Conservation (phyloP, 2,888 invertebrate genomes). For the Chesias legatella region DNA sequence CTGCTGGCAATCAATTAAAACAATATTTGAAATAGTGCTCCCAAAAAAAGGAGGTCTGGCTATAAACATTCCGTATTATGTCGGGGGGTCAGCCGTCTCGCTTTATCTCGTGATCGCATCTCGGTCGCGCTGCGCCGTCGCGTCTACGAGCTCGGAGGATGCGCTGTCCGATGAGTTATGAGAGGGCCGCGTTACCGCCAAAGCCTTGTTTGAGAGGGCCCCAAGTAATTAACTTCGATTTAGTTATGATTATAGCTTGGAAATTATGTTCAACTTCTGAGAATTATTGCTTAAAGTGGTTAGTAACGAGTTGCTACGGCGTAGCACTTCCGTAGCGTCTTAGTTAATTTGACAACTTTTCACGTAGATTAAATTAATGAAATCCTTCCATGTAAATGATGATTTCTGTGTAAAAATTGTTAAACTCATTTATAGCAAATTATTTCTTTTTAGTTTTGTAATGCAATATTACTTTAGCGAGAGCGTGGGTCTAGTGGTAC, state of each 20-base stretch:
- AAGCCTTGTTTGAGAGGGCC: constrained; percentile 73
- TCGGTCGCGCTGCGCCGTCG: constrained; percentile 61
- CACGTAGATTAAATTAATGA: too few relatives aligned
- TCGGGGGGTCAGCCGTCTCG: constrained; percentile 37
- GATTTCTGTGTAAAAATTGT: too few relatives aligned
- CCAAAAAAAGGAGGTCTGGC: constrained; percentile 70
- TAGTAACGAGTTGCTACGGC: constrained; percentile 47
- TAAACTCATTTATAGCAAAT: too few relatives aligned
- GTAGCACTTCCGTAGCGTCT: constrained; percentile 25
- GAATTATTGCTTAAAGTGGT: constrained; percentile 25
- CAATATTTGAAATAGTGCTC: constrained; percentile 77
- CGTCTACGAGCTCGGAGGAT: constrained; percentile 69
- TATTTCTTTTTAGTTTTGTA: too few relatives aligned
- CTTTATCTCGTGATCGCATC: constrained; percentile 38
- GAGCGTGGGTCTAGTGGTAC: too few relatives aligned
- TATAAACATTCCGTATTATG: constrained; percentile 71
- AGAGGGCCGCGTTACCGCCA: constrained; percentile 68
- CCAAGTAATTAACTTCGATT: constrained; percentile 75
- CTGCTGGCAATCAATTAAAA: constrained; percentile 78
- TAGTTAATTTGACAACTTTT: background rate
- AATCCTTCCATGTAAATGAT: too few relatives aligned
- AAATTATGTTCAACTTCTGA: constrained; percentile 42
- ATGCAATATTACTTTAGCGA: too few relatives aligned
- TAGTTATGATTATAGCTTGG: constrained; percentile 64
- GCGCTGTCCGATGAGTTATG: constrained; percentile 65